Percentiles rank a stretch among this genome's conserved stretches.
Conservation (phyloP, 2,113 vertebrate genomes). For the Antechinus flavipes region DNA sequence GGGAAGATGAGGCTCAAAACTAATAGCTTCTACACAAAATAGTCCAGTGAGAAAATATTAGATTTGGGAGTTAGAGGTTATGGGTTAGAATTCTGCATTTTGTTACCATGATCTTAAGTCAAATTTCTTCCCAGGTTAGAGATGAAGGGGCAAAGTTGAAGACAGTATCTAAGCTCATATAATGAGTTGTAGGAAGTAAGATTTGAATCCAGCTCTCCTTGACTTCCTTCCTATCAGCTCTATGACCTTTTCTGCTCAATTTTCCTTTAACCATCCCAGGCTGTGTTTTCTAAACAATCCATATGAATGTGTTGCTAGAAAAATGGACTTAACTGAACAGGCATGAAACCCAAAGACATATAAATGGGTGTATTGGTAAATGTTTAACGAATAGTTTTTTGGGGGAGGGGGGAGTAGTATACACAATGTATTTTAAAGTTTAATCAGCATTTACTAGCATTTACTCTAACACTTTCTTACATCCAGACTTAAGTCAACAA, state of each 20-base stretch:
- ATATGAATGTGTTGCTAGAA: background rate
- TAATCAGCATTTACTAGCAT: background rate
- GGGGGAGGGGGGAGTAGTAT: too few relatives aligned
- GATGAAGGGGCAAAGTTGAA: too few relatives aligned
- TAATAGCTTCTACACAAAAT: too few relatives aligned
- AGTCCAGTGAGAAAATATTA: too few relatives aligned
- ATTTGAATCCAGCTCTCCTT: background rate
- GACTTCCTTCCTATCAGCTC: background rate
- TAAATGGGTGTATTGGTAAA: background rate
- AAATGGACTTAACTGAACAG: background rate
- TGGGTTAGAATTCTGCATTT: too few relatives aligned
- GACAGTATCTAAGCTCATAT: background rate
- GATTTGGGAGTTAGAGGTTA: too few relatives aligned
- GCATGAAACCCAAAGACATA: background rate
- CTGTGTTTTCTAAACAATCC: background rate
- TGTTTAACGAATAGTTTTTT: background rate
- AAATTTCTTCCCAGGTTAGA: too few relatives aligned
- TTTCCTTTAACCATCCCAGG: background rate
- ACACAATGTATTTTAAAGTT: too few relatives aligned
- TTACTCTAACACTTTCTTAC: background rate
- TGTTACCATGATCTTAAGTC: too few relatives aligned
- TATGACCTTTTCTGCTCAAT: too few relatives aligned
- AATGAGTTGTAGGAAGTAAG: background rate
- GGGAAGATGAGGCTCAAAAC: too few relatives aligned
- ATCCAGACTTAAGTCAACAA: too few relatives aligned